These are phyloP conservation scores for Chaetops frenatus DNA, from an alignment of 2,113 vertebrate species.

Conservation along the genomic window DNA sequence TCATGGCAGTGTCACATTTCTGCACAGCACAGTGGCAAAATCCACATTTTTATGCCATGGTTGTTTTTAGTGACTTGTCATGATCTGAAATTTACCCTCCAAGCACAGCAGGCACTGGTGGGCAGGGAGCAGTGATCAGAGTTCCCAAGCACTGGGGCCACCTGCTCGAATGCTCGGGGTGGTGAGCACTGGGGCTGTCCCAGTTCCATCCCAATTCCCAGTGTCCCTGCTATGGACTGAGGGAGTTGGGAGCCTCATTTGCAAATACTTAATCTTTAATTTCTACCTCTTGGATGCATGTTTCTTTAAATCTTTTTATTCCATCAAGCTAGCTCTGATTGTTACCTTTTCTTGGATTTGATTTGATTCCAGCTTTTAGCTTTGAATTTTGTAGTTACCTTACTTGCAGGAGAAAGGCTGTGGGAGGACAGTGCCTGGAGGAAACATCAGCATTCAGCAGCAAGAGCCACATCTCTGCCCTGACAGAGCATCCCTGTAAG, in stretches of 20 bases:
- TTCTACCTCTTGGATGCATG: rapidly evolving
- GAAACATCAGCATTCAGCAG: not conserved
- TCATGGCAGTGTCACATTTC: not conserved
- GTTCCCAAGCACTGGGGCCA: rapidly evolving
- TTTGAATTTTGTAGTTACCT: not conserved
- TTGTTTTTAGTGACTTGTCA: not conserved
- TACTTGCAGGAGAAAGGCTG: not conserved
- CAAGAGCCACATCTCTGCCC: not conserved
- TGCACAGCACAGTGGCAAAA: rapidly evolving
- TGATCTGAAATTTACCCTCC: rapidly evolving
- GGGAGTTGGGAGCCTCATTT: not conserved
- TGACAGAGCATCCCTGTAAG: not conserved
- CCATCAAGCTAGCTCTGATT: not conserved
- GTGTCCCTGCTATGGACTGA: not conserved
- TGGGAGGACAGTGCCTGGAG: not conserved
- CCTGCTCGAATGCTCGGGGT: not conserved
- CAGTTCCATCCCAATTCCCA: rapidly evolving
- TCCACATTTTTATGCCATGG: rapidly evolving
- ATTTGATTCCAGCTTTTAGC: not conserved
- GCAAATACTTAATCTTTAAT: not conserved
- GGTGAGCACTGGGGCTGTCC: rapidly evolving
- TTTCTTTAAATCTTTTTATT: too few species aligned
- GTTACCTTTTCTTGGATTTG: not conserved
- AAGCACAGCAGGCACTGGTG: rapidly evolving
- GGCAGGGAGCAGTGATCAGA: rapidly evolving